Evolutionary conservation across 2,113 vertebrate species (phyloP).

Genomic region (Rhagologus leucostigma): DNA sequence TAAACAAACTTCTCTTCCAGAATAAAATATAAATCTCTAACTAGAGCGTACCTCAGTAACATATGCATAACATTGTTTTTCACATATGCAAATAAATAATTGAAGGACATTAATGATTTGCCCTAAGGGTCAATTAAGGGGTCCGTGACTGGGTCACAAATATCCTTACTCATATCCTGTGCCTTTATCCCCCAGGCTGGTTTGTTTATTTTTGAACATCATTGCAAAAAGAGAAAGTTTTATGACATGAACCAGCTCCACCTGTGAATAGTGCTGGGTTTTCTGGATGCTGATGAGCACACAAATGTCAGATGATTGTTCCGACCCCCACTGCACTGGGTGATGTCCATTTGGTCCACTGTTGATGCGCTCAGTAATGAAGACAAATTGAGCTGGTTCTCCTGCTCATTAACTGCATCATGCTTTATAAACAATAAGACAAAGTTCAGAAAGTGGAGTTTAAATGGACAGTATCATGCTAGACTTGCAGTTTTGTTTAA

Average conservation of each 20-base stretch:
- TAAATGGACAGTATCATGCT: neutral
- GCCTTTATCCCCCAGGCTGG: neutral
- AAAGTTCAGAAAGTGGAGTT: neutral
- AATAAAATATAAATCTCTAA: neutral
- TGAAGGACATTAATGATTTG: neutral
- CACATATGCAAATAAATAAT: neutral
- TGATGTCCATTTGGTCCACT: neutral
- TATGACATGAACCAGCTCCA: neutral
- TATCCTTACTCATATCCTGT: neutral
- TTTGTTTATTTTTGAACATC: neutral
- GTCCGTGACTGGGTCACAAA: neutral
- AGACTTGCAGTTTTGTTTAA: neutral
- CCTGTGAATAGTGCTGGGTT: neutral
- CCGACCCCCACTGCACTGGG: neutral
- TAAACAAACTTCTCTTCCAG: neutral
- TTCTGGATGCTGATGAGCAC: neutral
- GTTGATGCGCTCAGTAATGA: constrained; percentile 37
- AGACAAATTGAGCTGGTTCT: constrained; percentile 47
- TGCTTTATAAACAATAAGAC: constrained; percentile 16
- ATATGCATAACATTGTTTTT: neutral
- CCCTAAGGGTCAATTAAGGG: neutral
- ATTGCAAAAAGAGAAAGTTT: neutral
- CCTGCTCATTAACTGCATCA: constrained; percentile 2
- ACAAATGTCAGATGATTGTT: neutral
- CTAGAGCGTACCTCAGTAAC: neutral